These are phyloP conservation scores for Caenorhabditis virilis DNA, from an alignment of 2,888 invertebrate species.

Conservation along the genomic window DNA sequence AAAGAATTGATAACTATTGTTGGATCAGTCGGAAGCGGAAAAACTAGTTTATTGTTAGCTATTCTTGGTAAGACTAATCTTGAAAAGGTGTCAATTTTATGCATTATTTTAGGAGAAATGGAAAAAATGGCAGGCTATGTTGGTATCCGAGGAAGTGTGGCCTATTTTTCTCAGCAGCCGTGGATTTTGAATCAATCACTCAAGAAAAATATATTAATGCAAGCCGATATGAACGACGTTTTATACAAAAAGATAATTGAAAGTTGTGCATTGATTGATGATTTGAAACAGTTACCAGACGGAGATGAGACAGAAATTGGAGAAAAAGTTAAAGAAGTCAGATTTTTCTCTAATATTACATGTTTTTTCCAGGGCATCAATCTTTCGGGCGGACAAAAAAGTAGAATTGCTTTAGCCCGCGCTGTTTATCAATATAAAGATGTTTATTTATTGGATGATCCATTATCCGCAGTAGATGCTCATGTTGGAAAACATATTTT, in stretches of 20 bases:
- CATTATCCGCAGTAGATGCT: constrained; percentile 89
- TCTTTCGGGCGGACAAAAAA: constrained; percentile 66
- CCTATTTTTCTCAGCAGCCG: constrained; percentile 91
- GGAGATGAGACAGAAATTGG: constrained; percentile 67
- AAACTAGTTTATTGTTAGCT: constrained; percentile 46
- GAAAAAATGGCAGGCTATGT: constrained; percentile 58
- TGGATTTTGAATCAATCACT: constrained; percentile 96
- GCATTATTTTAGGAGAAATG: constrained; percentile 75
- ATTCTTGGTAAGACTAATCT: constrained; percentile 32
- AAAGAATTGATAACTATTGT: constrained; percentile 42
- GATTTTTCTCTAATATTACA: background rate
- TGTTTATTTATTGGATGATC: constrained; percentile 92
- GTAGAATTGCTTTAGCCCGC: constrained; percentile 85
- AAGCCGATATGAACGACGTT: constrained; percentile 28
- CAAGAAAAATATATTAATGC: constrained; percentile 80
- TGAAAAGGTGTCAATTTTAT: constrained; percentile 5
- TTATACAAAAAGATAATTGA: constrained; percentile 32
- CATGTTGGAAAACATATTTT: constrained; percentile 90
- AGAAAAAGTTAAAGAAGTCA: constrained; percentile 58
- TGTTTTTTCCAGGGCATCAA: constrained; percentile 59
- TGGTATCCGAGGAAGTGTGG: constrained; percentile 73
- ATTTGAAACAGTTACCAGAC: constrained; percentile 55
- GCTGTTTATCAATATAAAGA: constrained; percentile 87
- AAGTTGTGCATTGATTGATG: constrained; percentile 59
- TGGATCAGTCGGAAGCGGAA: constrained; percentile 52